Evolutionary conservation across 2,113 vertebrate species (phyloP).

Genomic region (Apodemus speciosus): DNA sequence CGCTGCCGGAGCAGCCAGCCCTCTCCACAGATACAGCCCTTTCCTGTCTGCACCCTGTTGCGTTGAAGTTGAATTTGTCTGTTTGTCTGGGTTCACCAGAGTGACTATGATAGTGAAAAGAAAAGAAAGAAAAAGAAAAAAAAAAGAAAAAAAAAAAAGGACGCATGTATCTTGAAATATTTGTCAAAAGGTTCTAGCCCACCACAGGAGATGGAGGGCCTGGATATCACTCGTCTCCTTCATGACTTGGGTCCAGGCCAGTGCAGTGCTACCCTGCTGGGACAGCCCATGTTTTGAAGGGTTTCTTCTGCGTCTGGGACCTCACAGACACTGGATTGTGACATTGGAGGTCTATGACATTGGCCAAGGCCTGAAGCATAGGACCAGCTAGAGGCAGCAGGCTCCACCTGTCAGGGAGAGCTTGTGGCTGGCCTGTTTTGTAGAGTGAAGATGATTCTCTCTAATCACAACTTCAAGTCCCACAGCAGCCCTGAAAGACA

Average conservation of each 20-base stretch:
- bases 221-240: neutral
- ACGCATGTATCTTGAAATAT: slow-evolving; percentile 77
- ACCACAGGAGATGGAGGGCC: neutral
- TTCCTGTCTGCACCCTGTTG: slow-evolving; percentile 77
- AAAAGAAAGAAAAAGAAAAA: neutral
- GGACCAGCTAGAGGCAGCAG: neutral
- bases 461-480: neutral
- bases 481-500: neutral
- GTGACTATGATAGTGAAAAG: slow-evolving; percentile 78
- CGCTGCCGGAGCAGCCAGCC: slow-evolving; percentile 80
- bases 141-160: neutral
- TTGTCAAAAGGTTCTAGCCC: slow-evolving; percentile 77
- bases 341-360: neutral
- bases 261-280: neutral
- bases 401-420: neutral
- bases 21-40: slow-evolving; percentile 79
- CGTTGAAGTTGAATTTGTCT: slow-evolving; percentile 83
- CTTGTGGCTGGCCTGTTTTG: neutral
- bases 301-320: slow-evolving; percentile 17
- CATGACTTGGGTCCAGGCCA: neutral
- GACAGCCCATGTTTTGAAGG: neutral
- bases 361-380: neutral
- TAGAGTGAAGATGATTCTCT: neutral
- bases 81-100: slow-evolving; percentile 84
- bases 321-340: neutral